Evolutionary conservation across 2,797 vertebrate species (phyloP).

Genomic region (Helarctos malayanus): DNA sequence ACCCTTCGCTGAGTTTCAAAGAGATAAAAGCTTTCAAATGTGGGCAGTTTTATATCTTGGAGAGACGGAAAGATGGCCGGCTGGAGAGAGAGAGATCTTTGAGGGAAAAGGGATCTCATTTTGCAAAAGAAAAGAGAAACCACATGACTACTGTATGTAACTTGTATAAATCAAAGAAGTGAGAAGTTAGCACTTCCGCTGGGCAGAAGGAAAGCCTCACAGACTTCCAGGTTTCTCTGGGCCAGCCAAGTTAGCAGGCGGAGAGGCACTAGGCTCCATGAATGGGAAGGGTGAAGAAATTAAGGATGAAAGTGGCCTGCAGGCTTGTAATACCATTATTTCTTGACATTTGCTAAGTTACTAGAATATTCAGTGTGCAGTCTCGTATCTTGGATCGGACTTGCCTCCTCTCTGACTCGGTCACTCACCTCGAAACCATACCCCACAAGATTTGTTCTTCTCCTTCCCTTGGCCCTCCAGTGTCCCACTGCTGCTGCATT

Average conservation of each 20-base stretch:
- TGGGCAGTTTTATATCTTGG: not conserved
- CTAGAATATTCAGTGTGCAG: not conserved
- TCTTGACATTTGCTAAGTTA: not conserved
- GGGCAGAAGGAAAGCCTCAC: not conserved
- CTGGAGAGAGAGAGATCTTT: not conserved
- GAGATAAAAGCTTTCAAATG: not conserved
- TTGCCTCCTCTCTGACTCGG: not conserved
- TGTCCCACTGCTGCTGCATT: not conserved
- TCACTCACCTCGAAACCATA: too few species aligned
- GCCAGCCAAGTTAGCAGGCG: not conserved
- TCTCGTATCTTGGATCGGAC: not conserved
- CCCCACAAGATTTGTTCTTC: not conserved
- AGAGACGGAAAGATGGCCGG: not conserved
- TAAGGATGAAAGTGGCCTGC: not conserved
- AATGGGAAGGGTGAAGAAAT: not conserved
- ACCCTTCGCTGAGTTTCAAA: not conserved
- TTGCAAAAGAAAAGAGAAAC: not conserved
- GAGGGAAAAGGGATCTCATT: not conserved
- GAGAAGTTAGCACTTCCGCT: not conserved
- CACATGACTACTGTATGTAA: not conserved
- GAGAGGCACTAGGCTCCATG: not conserved
- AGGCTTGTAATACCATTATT: not conserved
- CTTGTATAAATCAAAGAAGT: constrained; percentile 16
- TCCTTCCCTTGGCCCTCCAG: not conserved
- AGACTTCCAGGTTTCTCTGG: not conserved